Conservation (phyloP, 2,797 vertebrate species). For the Mycteria americana region DNA sequence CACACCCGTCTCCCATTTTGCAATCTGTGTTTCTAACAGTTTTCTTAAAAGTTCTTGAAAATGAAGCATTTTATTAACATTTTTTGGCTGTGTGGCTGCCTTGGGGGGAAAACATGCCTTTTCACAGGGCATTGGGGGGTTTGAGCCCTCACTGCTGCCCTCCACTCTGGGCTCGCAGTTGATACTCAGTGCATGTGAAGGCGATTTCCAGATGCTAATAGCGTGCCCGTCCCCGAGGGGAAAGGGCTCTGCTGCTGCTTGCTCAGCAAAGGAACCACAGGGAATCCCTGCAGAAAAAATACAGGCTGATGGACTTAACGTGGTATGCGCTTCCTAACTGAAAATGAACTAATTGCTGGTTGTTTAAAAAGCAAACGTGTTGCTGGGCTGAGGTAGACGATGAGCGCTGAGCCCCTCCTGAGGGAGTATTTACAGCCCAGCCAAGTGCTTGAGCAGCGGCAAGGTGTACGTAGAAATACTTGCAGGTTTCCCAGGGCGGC, state of each 20-base stretch:
- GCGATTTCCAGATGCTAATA: neutral
- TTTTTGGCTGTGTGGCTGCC: neutral
- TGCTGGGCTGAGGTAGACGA: neutral
- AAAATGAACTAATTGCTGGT: neutral
- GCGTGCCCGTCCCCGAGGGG: rapidly evolving
- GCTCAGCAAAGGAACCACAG: neutral
- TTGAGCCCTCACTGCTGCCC: neutral
- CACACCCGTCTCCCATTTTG: neutral
- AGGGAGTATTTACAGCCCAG: neutral
- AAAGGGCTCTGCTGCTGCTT: neutral
- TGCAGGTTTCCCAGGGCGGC: neutral
- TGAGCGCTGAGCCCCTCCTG: neutral
- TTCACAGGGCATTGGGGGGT: rapidly evolving
- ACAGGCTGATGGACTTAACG: neutral
- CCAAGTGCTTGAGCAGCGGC: rapidly evolving
- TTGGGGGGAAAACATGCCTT: neutral
- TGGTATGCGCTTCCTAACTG: neutral
- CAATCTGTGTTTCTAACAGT: neutral
- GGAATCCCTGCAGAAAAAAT: neutral
- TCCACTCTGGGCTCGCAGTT: neutral
- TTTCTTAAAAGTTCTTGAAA: neutral
- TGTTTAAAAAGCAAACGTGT: neutral
- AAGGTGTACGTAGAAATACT: neutral
- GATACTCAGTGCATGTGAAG: neutral
- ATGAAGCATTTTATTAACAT: rapidly evolving